A percentile compares a stretch with the other conserved stretches of the same genome.
These are phyloP conservation scores for Phoxinus dragarum DNA, from an alignment of 2,797 vertebrate species.

Conservation along the genomic window DNA sequence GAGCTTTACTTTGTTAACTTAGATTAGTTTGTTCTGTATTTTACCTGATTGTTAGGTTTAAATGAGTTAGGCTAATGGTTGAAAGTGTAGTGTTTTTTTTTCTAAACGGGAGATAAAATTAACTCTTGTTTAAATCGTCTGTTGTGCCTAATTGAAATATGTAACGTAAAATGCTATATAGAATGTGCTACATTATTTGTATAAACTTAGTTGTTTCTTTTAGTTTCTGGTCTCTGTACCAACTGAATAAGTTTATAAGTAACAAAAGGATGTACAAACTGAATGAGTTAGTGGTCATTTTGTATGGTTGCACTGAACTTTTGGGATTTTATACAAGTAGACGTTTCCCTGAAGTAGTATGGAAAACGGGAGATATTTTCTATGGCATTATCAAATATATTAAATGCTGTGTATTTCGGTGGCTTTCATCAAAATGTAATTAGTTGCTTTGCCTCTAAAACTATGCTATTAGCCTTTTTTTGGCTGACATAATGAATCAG, in stretches of 20 bases:
- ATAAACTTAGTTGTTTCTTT: not conserved
- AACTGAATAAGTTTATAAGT: not conserved
- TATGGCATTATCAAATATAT: slow-evolving; percentile 1
- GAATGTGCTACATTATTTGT: no score
- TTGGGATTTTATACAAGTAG: not conserved
- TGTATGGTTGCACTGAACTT: not conserved
- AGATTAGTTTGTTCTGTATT: no score
- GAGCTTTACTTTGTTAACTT: no score
- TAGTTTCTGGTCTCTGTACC: not conserved
- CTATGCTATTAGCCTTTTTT: not conserved
- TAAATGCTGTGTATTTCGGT: not conserved
- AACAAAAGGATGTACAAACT: not conserved
- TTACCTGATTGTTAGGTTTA: not conserved
- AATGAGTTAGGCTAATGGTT: not conserved
- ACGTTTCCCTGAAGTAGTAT: not conserved
- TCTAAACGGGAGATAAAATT: not conserved
- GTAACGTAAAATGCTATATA: not conserved
- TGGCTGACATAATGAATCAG: no score
- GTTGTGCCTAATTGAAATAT: not conserved
- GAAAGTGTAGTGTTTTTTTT: not conserved
- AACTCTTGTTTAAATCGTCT: not conserved
- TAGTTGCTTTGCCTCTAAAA: not conserved
- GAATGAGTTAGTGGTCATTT: not conserved
- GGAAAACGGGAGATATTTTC: no score
- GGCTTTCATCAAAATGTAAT: slow-evolving; percentile 8